Base-by-base conservation (phyloP, 2,797 vertebrate genomes). In the Thalassophryne amazonica region DNA sequence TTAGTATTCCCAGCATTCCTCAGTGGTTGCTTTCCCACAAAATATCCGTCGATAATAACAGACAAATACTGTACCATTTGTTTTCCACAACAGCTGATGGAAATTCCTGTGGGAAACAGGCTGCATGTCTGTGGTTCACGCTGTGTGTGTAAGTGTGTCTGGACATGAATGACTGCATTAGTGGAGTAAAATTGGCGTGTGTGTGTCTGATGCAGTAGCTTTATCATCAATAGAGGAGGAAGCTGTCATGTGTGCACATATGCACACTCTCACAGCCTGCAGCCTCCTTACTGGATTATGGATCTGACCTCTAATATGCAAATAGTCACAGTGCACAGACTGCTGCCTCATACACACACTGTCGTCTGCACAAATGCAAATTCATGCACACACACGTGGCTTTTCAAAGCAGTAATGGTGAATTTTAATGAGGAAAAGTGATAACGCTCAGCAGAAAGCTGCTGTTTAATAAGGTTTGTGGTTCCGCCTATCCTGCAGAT, bases 291-390 rank as follows among this genome's bases (percentile, higher is more conserved):
- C 54, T 49, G 20, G 62, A 38, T 74, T 68, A 66, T 67, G 7
- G 24, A 54, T 55, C 77, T 85, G 78, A 84, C 83, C 83, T 84
- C 78, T 69, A 69, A 58, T 67, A 72, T 76, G 66, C 38, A 51
- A 74, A 78, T 69, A 70, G 40, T 72, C 51, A 33, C 30, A 14
- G 6, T 11, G 15, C 33, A 53, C 39, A 45, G 43, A 42, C 43
- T 76, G 42, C n/a, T n/a, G 30, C 33, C 27, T 22, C 45, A 52
- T 31, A 45, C 18, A 54, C 13, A 51, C 38, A 49, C n/a, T 8
- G 3, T 46, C 5, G 53, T 43, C 30, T 37, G 33, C 43, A 31
- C 36, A 45, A 34, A 31, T 28, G 12, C 56, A 46, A 8, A 41
- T 37, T 39, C 21, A 31, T 52, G 24, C 46, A 59, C 13, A 41